Conservation (phyloP, 2,113 vertebrate species). For the Petrocephalus microphthalmus region DNA sequence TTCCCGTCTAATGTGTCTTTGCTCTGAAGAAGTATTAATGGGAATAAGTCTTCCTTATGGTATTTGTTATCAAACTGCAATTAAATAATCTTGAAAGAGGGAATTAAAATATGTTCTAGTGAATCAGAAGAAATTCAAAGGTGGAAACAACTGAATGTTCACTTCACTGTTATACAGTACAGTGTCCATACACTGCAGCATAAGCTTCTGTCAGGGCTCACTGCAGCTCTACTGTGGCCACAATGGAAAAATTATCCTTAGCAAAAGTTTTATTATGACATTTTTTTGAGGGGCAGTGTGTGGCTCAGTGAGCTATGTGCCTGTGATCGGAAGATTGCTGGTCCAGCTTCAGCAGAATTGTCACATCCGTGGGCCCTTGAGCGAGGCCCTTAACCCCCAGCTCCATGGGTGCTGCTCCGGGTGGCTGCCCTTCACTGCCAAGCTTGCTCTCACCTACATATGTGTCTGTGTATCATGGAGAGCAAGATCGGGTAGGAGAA, state of each 20-base stretch:
- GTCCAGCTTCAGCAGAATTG: background rate
- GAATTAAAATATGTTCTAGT: background rate
- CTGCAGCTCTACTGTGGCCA: background rate
- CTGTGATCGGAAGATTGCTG: background rate
- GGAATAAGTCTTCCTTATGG: background rate
- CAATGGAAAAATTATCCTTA: background rate
- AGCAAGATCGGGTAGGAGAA: background rate
- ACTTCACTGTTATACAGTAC: background rate
- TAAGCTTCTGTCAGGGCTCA: background rate
- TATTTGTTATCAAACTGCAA: background rate
- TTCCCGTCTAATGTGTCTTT: background rate
- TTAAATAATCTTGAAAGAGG: background rate
- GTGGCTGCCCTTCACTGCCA: background rate
- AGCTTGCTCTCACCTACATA: background rate
- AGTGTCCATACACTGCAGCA: background rate
- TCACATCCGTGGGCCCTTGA: background rate
- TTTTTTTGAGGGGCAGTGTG: background rate
- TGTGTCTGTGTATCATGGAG: background rate
- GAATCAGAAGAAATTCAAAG: background rate
- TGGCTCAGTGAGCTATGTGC: background rate
- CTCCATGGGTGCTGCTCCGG: background rate
- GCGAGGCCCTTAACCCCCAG: background rate
- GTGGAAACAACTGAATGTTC: background rate
- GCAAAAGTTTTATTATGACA: background rate
- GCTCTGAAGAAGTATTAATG: background rate